Evolutionary conservation across 1,140 invertebrate species (phyloP), one percentile per base, ranked within the genome.

Genomic region (Danaus plexippus): DNA sequence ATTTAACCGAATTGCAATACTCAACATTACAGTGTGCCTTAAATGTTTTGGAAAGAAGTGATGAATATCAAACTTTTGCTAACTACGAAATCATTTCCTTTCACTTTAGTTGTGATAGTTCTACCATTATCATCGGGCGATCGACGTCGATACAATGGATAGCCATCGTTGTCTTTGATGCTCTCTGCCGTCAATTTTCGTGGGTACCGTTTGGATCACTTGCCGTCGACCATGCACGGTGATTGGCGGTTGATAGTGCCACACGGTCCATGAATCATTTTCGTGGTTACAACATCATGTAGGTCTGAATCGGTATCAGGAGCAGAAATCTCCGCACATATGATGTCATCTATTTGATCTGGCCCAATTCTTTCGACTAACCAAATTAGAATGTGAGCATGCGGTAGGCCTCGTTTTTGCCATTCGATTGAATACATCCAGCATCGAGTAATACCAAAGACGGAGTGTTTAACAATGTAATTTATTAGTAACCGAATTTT

Each of bases 241-340:
- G 84, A 87, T 56, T 68, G 67, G 11, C 7, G 61, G 64, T 89
- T 90, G 0, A 83, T 44, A 40, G 41, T 6, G n/a, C 87, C 89
- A 75, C 88, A 90, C 51, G 88, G 89, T 12, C 89, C 88, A 83
- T 90, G 88, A 15, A 15, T 15, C 15, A 15, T 15, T 1, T 85
- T 80, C 53, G 49, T 81, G 5, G 47, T 82, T 12, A 88, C 66
- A 59, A 83, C 69, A 22, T 81, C 73, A 78, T 71, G 75, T 18
- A 89, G 59, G 18, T 54, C 15, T 60, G 71, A 77, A 74, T 90
- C 81, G 48, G 12, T 69, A 44, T 65, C 46, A 42, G 48, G 49
- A 83, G 90, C 77, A 41, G 90, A 88, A 57, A 91, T 86, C 84
- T 90, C 88, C 5, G 88, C 89, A 45, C 59, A 88, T 60, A 90